A percentile compares a stretch with the other conserved stretches of the same genome.
Conservation (phyloP, 2,888 invertebrate species). For the Lacanobia wlatinum region DNA sequence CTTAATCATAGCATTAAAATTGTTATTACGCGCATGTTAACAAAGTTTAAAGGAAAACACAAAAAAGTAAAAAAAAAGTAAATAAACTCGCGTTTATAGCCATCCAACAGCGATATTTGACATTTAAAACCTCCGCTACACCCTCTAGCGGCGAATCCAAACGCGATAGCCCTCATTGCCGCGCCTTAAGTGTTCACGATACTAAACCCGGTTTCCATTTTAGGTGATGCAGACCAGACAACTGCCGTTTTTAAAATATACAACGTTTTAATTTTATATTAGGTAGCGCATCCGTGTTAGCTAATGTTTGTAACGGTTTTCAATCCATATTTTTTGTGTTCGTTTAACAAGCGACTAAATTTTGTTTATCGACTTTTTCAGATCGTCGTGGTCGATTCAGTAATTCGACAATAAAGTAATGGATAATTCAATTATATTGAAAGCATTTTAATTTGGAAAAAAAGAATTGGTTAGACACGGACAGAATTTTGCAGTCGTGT, state of each 20-base stretch:
- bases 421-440: no score
- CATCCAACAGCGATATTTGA: no score
- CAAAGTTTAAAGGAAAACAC: no score
- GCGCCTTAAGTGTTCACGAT: slow-evolving; percentile 68
- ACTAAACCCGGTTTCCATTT: slow-evolving; percentile 80
- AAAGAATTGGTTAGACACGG: no score
- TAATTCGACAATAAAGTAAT: neutral
- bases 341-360: neutral
- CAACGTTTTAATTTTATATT: slow-evolving; percentile 50
- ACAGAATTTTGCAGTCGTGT: neutral
- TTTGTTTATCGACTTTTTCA: neutral
- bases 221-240: slow-evolving; percentile 70
- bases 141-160: no score
- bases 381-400: no score
- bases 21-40: no score
- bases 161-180: no score
- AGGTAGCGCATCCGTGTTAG: slow-evolving; percentile 52
- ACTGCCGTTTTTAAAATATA: slow-evolving; percentile 60
- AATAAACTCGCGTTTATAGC: no score
- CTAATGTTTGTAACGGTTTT: slow-evolving; percentile 56
- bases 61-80: no score
- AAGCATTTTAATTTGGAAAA: neutral
- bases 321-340: slow-evolving; percentile 33
- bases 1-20: no score
- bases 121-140: no score